Evolutionary conservation across 2,888 invertebrate genomes (phyloP), one percentile per base, ranked within the genome.

Genomic region (Eristalinus sepulchralis): DNA sequence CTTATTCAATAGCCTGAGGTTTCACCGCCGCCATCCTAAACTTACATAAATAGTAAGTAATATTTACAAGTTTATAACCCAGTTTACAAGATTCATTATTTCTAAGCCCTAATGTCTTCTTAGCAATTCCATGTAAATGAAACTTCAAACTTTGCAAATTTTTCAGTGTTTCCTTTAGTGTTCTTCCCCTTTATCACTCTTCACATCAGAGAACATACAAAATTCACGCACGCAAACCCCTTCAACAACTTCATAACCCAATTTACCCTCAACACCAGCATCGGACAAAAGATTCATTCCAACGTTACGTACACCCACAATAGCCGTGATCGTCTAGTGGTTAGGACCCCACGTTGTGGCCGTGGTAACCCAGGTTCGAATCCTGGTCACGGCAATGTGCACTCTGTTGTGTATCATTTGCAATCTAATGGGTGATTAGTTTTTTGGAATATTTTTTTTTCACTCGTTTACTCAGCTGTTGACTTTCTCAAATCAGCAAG

Each of bases 331-430:
- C 90, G 90, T 90, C 90, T 91, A 90, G 90, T 90, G 91, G 90
- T 91, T 91, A 90, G 90, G 90, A 90, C 90, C 91, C 90, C 90
- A 91, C 91, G 90, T 90, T 90, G 90, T 91, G 91, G 90, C 91
- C 91, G 90, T 91, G 90, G 90, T 91, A 91, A 90, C 91, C 90
- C 90, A 90, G 90, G 90, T 91, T 90, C 91, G 91, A 90, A 91
- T 90, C 91, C 91, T 91, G 91, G 90, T 90, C 91, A 91, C 91
- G 91, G 91, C 91, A 90, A 89, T 90, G 91, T 71, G 2, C 1
- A 1, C 5, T 47, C 5, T 47, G 39, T 2, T 39, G 39, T 36
- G 2, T 36, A 1, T 10, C 34, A 9, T 34, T 10, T 1, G 8
- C 8, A 34, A 9, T 34, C 9, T 34, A n/a, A n/a, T n/a, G n/a